Conservation (phyloP, 2,113 vertebrate species). For the Gallinago undulata region DNA sequence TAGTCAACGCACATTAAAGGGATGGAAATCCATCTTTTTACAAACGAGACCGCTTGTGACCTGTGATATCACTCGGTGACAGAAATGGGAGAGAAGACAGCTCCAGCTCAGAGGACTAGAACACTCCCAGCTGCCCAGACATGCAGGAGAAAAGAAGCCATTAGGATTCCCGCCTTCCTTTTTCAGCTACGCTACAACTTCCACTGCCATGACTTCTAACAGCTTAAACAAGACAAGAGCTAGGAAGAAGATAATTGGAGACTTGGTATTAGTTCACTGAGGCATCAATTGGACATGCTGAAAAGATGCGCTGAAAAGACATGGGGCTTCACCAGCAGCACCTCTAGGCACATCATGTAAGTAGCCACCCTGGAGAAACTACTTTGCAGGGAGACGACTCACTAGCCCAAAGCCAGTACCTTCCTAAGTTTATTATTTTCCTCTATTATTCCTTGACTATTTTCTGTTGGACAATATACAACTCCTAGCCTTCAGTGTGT, state of each 20-base stretch:
- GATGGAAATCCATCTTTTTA: not conserved
- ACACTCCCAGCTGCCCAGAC: not conserved
- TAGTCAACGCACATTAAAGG: not conserved
- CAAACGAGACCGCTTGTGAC: not conserved
- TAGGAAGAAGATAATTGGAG: rapidly evolving
- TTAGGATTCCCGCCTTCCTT: not conserved
- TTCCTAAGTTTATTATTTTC: not conserved
- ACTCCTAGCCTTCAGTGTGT: not conserved
- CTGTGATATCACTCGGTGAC: not conserved
- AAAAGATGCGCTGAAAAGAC: not conserved
- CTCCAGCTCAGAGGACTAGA: not conserved
- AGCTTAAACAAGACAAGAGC: not conserved
- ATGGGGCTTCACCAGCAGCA: not conserved
- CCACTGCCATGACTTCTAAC: not conserved
- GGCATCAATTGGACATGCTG: not conserved
- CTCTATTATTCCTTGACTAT: not conserved
- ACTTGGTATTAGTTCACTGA: not conserved
- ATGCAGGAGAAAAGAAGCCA: not conserved
- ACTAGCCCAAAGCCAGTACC: not conserved
- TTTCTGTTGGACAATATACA: not conserved
- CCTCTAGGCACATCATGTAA: not conserved
- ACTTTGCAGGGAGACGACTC: not conserved
- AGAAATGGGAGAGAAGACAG: not conserved
- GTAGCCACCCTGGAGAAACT: not conserved
- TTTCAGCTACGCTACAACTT: not conserved